Conservation (phyloP, 2,888 invertebrate genomes). For the Patella pellucida region DNA sequence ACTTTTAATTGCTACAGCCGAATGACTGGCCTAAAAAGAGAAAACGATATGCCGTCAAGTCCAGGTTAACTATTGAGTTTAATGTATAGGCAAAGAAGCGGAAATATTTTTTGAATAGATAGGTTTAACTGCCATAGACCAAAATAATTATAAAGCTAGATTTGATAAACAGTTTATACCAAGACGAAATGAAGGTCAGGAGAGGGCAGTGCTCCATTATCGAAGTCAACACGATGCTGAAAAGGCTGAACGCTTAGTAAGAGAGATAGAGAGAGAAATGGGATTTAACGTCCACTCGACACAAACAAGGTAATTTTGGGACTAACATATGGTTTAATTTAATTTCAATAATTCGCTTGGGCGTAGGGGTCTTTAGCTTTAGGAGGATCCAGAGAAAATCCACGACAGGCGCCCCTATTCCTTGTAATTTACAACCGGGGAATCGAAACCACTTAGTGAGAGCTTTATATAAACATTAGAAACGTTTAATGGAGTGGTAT, state of each 20-base stretch:
- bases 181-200: conserved; percentile 31
- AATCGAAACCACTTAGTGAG: conserved; percentile 27
- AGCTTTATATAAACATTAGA: conserved; percentile 26
- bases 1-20: not conserved
- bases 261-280: too few species aligned
- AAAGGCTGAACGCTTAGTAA: conserved; percentile 29
- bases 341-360: too few species aligned
- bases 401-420: too few species aligned
- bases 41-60: not conserved
- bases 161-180: conserved; percentile 31
- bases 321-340: too few species aligned
- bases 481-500: conserved; percentile 23
- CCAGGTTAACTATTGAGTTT: not conserved
- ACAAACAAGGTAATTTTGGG: too few species aligned
- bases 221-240: conserved; percentile 25
- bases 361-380: too few species aligned
- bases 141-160: conserved; percentile 6
- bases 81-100: not conserved
- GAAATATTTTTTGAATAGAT: not conserved
- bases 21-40: not conserved
- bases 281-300: too few species aligned
- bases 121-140: not conserved
- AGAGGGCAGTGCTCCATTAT: conserved; percentile 32
- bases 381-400: too few species aligned
- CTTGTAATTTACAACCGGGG: too few species aligned